Evolutionary conservation across 2,797 vertebrate species (phyloP).

Genomic region (Pangasius mekongensis): DNA sequence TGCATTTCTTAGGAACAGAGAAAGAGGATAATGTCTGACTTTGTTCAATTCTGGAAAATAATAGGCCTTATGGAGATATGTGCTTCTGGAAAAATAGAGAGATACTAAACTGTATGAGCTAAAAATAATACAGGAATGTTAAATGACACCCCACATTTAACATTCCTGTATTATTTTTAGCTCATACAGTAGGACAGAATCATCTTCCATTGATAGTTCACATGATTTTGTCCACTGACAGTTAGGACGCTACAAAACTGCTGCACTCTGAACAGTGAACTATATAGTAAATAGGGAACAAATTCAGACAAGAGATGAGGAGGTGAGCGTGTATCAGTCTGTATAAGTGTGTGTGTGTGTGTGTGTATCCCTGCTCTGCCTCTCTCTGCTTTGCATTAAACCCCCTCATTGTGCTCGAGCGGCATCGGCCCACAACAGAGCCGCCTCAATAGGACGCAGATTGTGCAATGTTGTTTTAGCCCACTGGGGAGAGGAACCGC

Average conservation of each 20-base stretch:
- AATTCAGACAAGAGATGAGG: not conserved
- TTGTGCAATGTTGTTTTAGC: slow-evolving; percentile 60
- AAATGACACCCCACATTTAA: not conserved
- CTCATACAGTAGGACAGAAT: no score
- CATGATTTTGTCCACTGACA: not conserved
- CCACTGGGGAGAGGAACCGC: slow-evolving; percentile 55
- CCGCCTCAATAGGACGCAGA: slow-evolving; percentile 53
- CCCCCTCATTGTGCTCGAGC: slow-evolving; percentile 46
- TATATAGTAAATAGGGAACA: not conserved
- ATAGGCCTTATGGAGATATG: not conserved
- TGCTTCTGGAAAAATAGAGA: not conserved
- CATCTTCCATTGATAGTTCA: not conserved
- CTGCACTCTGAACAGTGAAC: no score
- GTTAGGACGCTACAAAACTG: not conserved
- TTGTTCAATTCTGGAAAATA: not conserved
- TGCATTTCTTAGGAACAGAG: not conserved
- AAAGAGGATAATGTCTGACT: not conserved
- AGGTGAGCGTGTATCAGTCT: not conserved
- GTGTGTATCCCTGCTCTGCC: slow-evolving; percentile 10
- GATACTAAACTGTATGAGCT: not conserved
- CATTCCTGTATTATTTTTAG: no score
- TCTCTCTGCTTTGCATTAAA: slow-evolving; percentile 53
- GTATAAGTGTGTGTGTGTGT: not conserved
- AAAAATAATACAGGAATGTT: not conserved
- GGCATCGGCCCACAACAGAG: slow-evolving; percentile 40